Conservation (phyloP, 2,888 invertebrate species). For the Alloscopus bannaensis region DNA sequence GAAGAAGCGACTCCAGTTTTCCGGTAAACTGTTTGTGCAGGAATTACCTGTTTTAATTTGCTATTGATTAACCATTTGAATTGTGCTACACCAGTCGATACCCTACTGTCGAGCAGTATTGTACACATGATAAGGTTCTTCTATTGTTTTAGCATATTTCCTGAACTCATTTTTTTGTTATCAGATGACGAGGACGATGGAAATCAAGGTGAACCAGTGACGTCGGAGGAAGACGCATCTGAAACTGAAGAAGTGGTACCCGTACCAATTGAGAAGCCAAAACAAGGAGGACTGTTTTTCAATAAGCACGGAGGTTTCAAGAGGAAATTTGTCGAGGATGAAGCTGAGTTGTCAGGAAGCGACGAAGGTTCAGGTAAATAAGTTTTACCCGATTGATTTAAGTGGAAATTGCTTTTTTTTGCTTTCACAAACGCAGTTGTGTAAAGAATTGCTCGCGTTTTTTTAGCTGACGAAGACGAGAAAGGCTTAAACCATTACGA, state of each 20-base stretch:
- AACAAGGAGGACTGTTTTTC: slow-evolving; percentile 64
- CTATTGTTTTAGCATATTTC: neutral
- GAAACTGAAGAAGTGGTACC: slow-evolving; percentile 67
- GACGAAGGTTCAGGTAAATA: slow-evolving; percentile 87
- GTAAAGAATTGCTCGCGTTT: neutral
- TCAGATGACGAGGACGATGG: slow-evolving; percentile 61
- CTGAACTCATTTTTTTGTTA: neutral
- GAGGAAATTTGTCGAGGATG: slow-evolving; percentile 88
- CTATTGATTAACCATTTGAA: too few relatives aligned
- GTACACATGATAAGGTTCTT: neutral
- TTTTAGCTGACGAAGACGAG: slow-evolving; percentile 85
- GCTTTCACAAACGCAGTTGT: neutral
- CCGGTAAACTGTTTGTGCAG: slow-evolving; percentile 75
- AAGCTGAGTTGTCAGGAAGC: slow-evolving; percentile 94
- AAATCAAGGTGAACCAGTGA: slow-evolving; percentile 59
- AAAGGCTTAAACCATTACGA: slow-evolving; percentile 87
- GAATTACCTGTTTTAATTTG: neutral
- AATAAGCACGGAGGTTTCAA: slow-evolving; percentile 69
- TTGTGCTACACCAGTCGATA: too few relatives aligned
- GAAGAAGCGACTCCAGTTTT: slow-evolving; percentile 77
- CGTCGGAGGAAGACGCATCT: slow-evolving; percentile 55
- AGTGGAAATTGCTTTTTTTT: neutral
- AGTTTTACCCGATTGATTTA: neutral
- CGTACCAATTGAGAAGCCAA: slow-evolving; percentile 66
- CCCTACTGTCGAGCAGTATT: neutral